phyloP scores from a whole-genome alignment of 2,888 invertebrate genomes.

The Andrena bucephala region DNA sequence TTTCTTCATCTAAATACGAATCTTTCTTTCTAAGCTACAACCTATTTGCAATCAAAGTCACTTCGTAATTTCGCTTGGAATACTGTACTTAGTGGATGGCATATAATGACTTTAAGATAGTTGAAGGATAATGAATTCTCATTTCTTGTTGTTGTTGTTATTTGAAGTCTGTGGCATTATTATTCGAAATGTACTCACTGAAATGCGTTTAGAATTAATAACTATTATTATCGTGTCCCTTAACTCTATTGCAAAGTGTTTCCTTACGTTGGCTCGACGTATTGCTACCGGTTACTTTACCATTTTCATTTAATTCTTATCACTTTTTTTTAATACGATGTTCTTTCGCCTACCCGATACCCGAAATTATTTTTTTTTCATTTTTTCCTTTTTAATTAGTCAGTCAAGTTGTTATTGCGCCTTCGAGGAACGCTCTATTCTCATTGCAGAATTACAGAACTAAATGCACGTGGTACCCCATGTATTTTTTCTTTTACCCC shows the following conservation, averaged over 20 bases:
- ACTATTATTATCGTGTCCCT: slow-evolving; percentile 68
- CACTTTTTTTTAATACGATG: slow-evolving; percentile 44
- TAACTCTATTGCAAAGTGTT: slow-evolving; percentile 68
- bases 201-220: slow-evolving; percentile 64
- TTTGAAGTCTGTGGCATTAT: slow-evolving; percentile 6
- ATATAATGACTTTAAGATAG: slow-evolving; percentile 66
- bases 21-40: slow-evolving; percentile 64
- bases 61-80: slow-evolving; percentile 60
- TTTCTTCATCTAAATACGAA: slow-evolving; percentile 69
- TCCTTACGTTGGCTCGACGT: slow-evolving; percentile 71
- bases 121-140: slow-evolving; percentile 49
- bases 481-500: slow-evolving; percentile 34
- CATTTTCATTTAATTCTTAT: slow-evolving; percentile 53
- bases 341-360: slow-evolving; percentile 22
- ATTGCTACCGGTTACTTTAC: slow-evolving; percentile 74
- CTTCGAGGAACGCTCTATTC: slow-evolving; percentile 47
- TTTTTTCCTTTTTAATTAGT: slow-evolving; percentile 47
- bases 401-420: slow-evolving; percentile 61
- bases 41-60: slow-evolving; percentile 70
- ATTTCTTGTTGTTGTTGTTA: not conserved
- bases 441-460: slow-evolving; percentile 62
- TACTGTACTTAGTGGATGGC: slow-evolving; percentile 72
- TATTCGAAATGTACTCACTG: slow-evolving; percentile 17
- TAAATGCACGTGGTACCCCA: slow-evolving; percentile 58
- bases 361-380: slow-evolving; percentile 22